A percentile compares a stretch with the other conserved stretches of the same genome.
Evolutionary conservation across 2,797 vertebrate species (phyloP).

Genomic region (Darevskia nairensis): DNA sequence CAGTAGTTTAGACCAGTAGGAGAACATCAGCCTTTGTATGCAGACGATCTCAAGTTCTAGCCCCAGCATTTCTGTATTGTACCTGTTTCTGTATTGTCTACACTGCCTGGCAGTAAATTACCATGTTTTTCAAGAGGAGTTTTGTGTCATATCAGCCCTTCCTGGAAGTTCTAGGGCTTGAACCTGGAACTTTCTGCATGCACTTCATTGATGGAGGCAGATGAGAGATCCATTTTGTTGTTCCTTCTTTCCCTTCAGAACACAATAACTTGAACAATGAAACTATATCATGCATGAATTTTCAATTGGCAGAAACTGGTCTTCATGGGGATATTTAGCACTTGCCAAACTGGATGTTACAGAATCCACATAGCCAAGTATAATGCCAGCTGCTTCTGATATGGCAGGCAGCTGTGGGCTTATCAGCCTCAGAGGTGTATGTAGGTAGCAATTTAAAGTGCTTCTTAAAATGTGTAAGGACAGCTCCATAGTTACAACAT

Average conservation of each 20-base stretch:
- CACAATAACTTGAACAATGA: background rate
- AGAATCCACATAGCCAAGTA: background rate
- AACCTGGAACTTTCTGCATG: too few relatives aligned
- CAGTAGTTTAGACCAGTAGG: too few relatives aligned
- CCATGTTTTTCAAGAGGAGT: too few relatives aligned
- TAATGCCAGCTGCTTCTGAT: background rate
- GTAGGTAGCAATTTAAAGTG: background rate
- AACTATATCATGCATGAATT: background rate
- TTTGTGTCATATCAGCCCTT: too few relatives aligned
- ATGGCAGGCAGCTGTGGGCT: background rate
- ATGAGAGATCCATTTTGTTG: background rate
- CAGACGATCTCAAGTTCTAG: too few relatives aligned
- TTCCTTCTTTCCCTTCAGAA: background rate
- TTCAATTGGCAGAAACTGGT: background rate
- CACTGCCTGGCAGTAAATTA: too few relatives aligned
- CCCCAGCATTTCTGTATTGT: too few relatives aligned
- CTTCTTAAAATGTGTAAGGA: slow-evolving; percentile 2
- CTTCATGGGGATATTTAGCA: background rate
- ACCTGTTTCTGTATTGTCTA: background rate
- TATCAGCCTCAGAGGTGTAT: background rate
- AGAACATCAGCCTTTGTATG: too few relatives aligned
- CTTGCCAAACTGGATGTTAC: background rate
- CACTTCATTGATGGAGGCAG: too few relatives aligned
- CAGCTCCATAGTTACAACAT: slow-evolving; percentile 12
- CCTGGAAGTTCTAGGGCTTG: too few relatives aligned